phyloP scores from a whole-genome alignment of 2,113 vertebrate genomes.

The Ciconia boyciana region DNA sequence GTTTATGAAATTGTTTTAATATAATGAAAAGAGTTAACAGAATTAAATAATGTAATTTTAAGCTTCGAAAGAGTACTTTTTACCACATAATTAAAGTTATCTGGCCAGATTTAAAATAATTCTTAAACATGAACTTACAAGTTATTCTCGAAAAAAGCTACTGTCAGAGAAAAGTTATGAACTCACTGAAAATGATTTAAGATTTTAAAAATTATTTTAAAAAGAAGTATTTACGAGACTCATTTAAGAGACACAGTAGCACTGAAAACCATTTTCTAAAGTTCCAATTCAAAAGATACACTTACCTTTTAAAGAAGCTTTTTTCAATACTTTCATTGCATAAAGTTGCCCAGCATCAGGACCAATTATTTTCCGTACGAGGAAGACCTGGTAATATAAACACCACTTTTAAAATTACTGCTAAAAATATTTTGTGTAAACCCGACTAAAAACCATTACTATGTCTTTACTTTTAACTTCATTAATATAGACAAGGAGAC shows the following conservation, averaged over 20 bases:
- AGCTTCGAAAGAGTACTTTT: background rate
- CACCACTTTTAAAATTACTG: background rate
- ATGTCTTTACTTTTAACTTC: background rate
- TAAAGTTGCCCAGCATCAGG: constrained; percentile 95
- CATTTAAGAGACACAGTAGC: background rate
- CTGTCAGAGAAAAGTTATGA: background rate
- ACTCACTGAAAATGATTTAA: background rate
- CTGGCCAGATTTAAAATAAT: background rate
- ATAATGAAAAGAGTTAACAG: background rate
- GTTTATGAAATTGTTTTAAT: background rate
- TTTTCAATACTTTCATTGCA: constrained; percentile 99
- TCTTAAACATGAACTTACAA: background rate
- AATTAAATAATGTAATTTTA: background rate
- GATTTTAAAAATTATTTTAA: background rate
- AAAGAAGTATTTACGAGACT: background rate
- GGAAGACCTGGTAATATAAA: constrained; percentile 84
- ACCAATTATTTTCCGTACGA: constrained; percentile 91
- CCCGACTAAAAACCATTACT: background rate
- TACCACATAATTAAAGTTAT: background rate
- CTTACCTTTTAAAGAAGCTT: constrained; percentile 96
- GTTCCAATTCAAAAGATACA: background rate
- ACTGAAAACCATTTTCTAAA: background rate
- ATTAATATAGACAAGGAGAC: background rate
- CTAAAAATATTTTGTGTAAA: background rate
- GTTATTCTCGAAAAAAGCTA: background rate